These are phyloP conservation scores for Electrophaes corylata DNA, from an alignment of 2,888 invertebrate genomes.

Conservation along the genomic window DNA sequence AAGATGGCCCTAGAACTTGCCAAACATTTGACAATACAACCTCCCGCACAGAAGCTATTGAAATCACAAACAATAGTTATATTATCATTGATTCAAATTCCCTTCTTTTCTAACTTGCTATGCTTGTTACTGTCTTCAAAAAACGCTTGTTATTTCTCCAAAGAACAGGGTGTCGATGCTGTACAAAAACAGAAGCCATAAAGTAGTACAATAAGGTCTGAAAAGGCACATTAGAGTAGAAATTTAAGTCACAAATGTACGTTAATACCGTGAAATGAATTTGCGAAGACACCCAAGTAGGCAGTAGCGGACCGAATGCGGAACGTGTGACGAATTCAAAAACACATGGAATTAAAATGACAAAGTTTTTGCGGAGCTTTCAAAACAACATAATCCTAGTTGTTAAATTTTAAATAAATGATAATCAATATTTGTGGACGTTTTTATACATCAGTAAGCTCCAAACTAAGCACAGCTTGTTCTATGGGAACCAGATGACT, in stretches of 20 bases:
- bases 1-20: neutral
- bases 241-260: conserved; percentile 53
- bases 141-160: conserved; percentile 16
- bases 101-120: neutral
- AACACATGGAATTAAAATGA: conserved; percentile 30
- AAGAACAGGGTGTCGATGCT: conserved; percentile 23
- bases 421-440: too few species aligned
- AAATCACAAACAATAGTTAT: conserved; percentile 19
- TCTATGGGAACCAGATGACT: too few species aligned
- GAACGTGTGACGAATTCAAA: conserved; percentile 44
- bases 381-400: conserved; percentile 9
- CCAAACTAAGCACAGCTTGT: too few species aligned
- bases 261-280: conserved; percentile 69
- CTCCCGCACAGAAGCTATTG: conserved; percentile 24
- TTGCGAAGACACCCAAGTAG: conserved; percentile 72
- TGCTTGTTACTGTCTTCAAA: conserved; percentile 1
- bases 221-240: conserved; percentile 53
- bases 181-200: conserved; percentile 39
- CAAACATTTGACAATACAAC: conserved; percentile 5
- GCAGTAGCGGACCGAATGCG: conserved; percentile 54
- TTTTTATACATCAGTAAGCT: too few species aligned
- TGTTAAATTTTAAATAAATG: neutral
- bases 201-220: conserved; percentile 55
- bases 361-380: conserved; percentile 7
- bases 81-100: conserved; percentile 19